A percentile compares a stretch with the other conserved stretches of the same genome.
phyloP scores from a whole-genome alignment of 2,888 invertebrate species.

The Erannis defoliaria region DNA sequence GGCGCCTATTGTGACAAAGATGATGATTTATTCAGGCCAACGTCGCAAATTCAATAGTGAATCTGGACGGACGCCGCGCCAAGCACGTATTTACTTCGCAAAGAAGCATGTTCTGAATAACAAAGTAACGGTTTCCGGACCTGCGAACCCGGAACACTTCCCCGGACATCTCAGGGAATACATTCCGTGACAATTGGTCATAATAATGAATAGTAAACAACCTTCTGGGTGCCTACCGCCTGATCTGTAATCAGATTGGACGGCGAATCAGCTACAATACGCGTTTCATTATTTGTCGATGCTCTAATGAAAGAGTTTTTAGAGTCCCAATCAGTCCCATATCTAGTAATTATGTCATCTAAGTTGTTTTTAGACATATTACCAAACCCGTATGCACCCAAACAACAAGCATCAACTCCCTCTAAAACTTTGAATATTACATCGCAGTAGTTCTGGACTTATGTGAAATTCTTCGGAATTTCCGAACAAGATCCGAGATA shows the following conservation, averaged over 20 bases:
- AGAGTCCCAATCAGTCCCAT: no score
- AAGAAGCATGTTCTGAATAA: constrained; percentile 30
- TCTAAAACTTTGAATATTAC: constrained; percentile 26
- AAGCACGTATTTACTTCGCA: constrained; percentile 30
- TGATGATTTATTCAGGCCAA: constrained; percentile 15
- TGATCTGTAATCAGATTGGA: background rate
- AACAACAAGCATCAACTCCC: constrained; percentile 8
- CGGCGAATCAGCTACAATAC: no score
- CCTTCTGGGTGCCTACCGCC: background rate
- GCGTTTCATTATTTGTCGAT: no score
- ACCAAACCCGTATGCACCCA: constrained; percentile 5
- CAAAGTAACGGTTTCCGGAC: constrained; percentile 28
- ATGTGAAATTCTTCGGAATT: constrained; percentile 26
- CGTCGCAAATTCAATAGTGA: constrained; percentile 15
- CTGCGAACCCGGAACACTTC: constrained; percentile 13
- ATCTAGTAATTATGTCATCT: background rate
- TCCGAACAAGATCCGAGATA: constrained; percentile 10
- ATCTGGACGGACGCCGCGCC: constrained; percentile 13
- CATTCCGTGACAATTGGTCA: constrained; percentile 20
- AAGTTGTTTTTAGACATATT: background rate
- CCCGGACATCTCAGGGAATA: constrained; percentile 11
- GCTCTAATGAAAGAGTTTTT: no score
- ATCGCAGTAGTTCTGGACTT: constrained; percentile 18
- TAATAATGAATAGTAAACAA: constrained; percentile 29
- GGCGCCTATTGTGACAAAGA: constrained; percentile 6